phyloP scores from a whole-genome alignment of 2,113 vertebrate genomes.

The Todiramphus chloris region DNA sequence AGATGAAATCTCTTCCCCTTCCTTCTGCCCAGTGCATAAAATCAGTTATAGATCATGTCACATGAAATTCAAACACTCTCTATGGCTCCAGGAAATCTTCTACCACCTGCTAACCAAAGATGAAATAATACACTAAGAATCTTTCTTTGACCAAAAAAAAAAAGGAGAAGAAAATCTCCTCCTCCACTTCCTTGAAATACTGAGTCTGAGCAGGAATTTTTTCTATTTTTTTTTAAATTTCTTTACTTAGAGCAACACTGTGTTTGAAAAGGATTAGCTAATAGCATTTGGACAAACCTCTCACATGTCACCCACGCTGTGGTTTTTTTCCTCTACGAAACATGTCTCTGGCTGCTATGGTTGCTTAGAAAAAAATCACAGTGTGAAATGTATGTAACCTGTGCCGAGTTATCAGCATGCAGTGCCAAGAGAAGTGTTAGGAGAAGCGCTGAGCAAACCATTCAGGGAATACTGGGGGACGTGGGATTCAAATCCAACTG shows the following conservation, averaged over 20 bases:
- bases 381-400: slow-evolving; percentile 17
- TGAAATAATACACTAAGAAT: neutral
- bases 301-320: neutral
- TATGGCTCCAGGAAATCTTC: neutral
- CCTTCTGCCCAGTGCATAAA: neutral
- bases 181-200: neutral
- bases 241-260: neutral
- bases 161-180: neutral
- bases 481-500: neutral
- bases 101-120: neutral
- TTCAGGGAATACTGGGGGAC: neutral
- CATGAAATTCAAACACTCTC: neutral
- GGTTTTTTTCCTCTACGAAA: neutral
- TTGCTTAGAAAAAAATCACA: slow-evolving; percentile 9
- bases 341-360: neutral
- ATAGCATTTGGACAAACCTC: slow-evolving; percentile 3
- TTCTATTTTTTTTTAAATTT: neutral
- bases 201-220: neutral
- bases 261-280: neutral
- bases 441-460: slow-evolving; percentile 19
- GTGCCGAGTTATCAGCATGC: neutral
- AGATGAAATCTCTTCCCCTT: neutral
- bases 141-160: neutral
- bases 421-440: slow-evolving; percentile 7
- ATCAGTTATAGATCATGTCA: neutral